A percentile compares a stretch with the other conserved stretches of the same genome.
Conservation (phyloP, 2,797 vertebrate genomes). For the Anguilla anguilla region DNA sequence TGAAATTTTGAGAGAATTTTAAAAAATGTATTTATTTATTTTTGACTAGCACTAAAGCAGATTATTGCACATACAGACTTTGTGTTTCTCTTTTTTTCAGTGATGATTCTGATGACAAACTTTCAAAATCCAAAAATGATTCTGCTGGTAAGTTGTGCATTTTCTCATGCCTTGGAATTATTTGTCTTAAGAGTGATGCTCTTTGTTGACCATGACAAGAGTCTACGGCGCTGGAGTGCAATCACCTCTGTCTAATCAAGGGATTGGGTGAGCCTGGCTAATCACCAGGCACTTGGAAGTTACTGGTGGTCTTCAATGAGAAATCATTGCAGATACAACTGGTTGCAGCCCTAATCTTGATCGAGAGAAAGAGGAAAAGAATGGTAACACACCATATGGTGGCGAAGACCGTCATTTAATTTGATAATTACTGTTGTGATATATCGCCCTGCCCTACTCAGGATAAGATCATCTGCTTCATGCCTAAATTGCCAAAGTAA, state of each 20-base stretch:
- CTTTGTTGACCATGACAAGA: not conserved
- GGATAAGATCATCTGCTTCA: not conserved
- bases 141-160: constrained; percentile 82
- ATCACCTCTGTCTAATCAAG: not conserved
- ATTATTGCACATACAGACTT: not conserved
- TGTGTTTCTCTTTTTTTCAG: constrained; percentile 60
- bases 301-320: not conserved
- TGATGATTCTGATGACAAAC: constrained; percentile 96
- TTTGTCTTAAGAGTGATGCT: not conserved
- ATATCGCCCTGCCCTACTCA: not conserved
- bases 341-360: not conserved
- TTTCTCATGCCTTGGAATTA: not conserved
- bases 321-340: not conserved
- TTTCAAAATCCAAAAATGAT: constrained; percentile 93
- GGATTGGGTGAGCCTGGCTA: not conserved
- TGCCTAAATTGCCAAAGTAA: not conserved
- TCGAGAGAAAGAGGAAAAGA: too few species aligned
- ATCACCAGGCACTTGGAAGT: not conserved
- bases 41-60: not conserved
- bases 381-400: too few species aligned
- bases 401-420: too few species aligned
- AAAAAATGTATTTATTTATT: not conserved
- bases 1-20: not conserved
- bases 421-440: too few species aligned
- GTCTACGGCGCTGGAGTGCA: not conserved